Base-by-base conservation (phyloP, 2,113 vertebrate genomes). In the Pelmatolapia mariae region DNA sequence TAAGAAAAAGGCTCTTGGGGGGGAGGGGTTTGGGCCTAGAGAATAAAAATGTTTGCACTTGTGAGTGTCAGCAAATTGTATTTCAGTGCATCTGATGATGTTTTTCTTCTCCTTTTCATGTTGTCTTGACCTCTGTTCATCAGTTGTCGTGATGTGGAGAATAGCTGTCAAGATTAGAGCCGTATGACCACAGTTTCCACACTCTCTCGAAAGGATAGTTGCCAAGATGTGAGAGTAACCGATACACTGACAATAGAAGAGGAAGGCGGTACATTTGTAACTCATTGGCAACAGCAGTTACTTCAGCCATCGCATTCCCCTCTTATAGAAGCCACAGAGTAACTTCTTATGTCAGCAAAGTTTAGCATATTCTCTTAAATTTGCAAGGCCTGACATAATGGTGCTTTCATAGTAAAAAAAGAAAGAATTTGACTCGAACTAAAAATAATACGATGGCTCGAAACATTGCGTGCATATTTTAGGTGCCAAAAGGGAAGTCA, bases 1-100 rank as follows among this genome's bases (percentile, higher is more conserved):
- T 96, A 97, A 94, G 97, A 97, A 97, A 91, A 94, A 90, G 87
- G 47, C 91, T 93, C 91, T 59, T 38, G 71, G 88, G 86, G 83
- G 83, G 81, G 59, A 63, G 90, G 43, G 82, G 82, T 33, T 83
- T 3, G 66, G 81, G 87, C 33, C 56, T 63, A 78, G 83, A 86
- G 88, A 89, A 93, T 85, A 88, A 91, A 95, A 90, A 94, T 91
- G 94, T 94, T 94, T 96, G 95, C 94, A 94, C 94, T 90, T 84
- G 84, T 85, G 88, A 79, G 8, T 93, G 95, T 94, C 94, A 94
- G 92, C 88, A 93, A 92, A 94, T 93, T 90, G 90, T 93, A 86
- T 92, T 90, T 91, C 63, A 6, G 47, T 82, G 87, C 90, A 86
- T 88, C 86, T 89, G 89, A 93, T 73, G 52, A 85, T 89, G 85